Evolutionary conservation across 2,113 vertebrate genomes (phyloP), one percentile per base, ranked within the genome.

Genomic region (Tetrax tetrax): DNA sequence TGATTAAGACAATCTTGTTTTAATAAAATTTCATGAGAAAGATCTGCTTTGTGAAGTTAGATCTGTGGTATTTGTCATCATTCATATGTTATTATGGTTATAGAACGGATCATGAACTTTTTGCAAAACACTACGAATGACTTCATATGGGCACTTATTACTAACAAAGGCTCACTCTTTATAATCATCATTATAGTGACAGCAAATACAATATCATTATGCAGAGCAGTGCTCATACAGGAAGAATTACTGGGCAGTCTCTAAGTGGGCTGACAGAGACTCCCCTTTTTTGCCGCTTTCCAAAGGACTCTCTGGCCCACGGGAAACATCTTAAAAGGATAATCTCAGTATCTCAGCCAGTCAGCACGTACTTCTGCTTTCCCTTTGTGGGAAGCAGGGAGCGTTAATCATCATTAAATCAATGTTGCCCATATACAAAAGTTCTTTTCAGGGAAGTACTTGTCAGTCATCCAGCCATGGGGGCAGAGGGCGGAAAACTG

Each of bases 401-500:
- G 54, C 7, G 4, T 93, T 94, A 76, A 95, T 90, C 89, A 91
- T 94, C 90, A 70, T 93, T 89, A 97, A 87, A 91, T 84, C 78
- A 71, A 41, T 59, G 63, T 53, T 94, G 84, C 59, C 68, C 7
- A 2, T 64, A 83, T 37, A 96, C 75, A 97, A 79, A 97, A 91
- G 60, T 82, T 95, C 71, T 91, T 95, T 96, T 88, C 54, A 89
- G 92, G 75, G 87, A 93, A 87, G 53, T 33, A 35, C 87, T 89
- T 96, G 90, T 92, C 95, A 94, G 81, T 93, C 89, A 93, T 86
- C 82, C 69, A 91, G 64, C 70, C 31, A 2, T 23, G 72, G 82
- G 94, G 76, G 41, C 84, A 97, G 84, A 88, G 92, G 61, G 87
- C 0, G 0, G 77, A 90, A 94, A 94, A 71, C 83, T 90, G 87